phyloP scores from a whole-genome alignment of 2,113 vertebrate genomes.

The Diphyllodes magnificus region DNA sequence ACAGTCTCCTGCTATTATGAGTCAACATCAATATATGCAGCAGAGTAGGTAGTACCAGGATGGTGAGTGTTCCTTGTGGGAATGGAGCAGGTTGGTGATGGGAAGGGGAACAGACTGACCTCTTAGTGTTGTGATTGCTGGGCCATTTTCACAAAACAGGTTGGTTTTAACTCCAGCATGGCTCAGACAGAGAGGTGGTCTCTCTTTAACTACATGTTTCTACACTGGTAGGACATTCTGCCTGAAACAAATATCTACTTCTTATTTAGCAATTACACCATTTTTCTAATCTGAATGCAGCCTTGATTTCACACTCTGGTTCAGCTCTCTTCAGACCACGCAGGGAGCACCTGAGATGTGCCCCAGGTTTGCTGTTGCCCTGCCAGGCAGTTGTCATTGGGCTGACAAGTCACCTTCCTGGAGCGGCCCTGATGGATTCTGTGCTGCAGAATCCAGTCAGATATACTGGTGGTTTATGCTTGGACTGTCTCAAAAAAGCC shows the following conservation, averaged over 20 bases:
- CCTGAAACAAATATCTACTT: background rate
- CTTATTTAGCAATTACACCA: background rate
- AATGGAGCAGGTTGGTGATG: background rate
- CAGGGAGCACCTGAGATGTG: background rate
- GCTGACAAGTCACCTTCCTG: background rate
- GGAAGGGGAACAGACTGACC: background rate
- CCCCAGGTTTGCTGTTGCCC: background rate
- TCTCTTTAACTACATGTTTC: background rate
- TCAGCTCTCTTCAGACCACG: background rate
- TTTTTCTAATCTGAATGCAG: background rate
- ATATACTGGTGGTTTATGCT: background rate
- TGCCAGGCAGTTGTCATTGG: background rate
- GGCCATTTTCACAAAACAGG: background rate
- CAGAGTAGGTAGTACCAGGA: background rate
- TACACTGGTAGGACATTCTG: background rate
- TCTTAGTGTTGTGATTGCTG: background rate
- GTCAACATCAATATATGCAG: background rate
- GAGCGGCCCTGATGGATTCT: background rate
- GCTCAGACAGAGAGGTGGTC: background rate
- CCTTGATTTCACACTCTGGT: background rate
- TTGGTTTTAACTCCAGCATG: background rate
- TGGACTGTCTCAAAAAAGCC: background rate
- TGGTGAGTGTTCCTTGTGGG: background rate
- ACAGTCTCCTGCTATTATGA: background rate
- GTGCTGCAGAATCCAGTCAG: background rate